These are phyloP conservation scores for Rhogogaster chlorosoma DNA, from an alignment of 2,888 invertebrate genomes.

Conservation along the genomic window DNA sequence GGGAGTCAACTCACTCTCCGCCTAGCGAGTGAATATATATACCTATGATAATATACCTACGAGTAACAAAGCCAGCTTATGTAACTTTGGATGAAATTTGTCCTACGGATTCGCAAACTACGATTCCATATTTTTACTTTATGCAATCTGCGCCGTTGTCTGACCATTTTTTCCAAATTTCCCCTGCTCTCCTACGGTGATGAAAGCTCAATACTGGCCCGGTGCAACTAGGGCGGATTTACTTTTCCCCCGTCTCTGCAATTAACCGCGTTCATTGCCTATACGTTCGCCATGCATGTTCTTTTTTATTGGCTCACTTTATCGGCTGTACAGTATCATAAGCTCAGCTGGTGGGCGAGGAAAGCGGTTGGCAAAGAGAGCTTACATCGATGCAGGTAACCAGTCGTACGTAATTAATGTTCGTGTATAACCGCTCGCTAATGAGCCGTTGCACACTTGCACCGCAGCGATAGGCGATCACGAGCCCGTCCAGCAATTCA, in stretches of 20 bases:
- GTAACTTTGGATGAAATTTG: conserved; percentile 17
- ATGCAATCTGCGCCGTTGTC: background rate
- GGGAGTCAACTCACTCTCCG: background rate
- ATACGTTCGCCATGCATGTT: background rate
- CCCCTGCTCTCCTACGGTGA: background rate
- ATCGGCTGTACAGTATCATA: conserved; percentile 20
- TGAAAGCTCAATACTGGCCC: background rate
- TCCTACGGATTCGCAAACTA: background rate
- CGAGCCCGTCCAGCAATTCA: background rate
- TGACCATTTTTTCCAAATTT: background rate
- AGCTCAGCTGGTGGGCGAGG: background rate
- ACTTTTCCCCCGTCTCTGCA: conserved; percentile 12
- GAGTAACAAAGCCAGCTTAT: conserved; percentile 34
- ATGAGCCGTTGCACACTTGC: conserved; percentile 34
- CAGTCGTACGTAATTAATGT: conserved; percentile 15
- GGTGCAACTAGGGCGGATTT: background rate
- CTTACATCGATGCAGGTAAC: background rate
- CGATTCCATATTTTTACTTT: background rate
- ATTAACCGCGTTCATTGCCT: conserved; percentile 21
- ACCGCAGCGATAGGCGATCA: background rate
- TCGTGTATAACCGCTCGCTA: conserved; percentile 2
- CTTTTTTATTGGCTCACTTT: conserved; percentile 16
- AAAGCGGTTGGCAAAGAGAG: background rate
- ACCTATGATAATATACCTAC: background rate
- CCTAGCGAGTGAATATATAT: background rate